phyloP scores from a whole-genome alignment of 2,797 vertebrate genomes.

The Steatocranus sp. region DNA sequence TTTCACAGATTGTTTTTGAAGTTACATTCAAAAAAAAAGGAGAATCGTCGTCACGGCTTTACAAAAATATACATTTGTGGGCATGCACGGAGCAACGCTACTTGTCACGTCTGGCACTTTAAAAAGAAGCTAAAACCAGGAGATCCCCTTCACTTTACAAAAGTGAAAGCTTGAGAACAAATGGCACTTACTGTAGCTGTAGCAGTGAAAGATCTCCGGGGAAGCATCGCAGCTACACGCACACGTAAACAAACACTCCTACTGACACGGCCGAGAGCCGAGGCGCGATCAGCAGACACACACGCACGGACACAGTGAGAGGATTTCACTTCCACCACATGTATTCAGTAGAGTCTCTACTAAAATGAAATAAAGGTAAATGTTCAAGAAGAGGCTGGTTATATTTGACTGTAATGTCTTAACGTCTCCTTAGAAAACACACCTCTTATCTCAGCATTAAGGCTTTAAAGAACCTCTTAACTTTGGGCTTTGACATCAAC shows the following conservation, averaged over 20 bases:
- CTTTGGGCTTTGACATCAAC: background rate
- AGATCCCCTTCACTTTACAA: conserved; percentile 37
- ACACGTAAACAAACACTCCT: conserved; percentile 21
- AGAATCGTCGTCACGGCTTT: conserved; percentile 38
- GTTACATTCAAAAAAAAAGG: conserved; percentile 34
- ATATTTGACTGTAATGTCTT: background rate
- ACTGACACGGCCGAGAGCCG: background rate
- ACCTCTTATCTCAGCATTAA: background rate
- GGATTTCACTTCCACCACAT: background rate
- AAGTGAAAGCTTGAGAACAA: conserved; percentile 50
- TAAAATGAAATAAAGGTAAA: background rate
- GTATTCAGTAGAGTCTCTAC: background rate
- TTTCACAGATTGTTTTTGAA: conserved; percentile 16
- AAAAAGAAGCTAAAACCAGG: conserved; percentile 39
- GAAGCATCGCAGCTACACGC: conserved; percentile 32
- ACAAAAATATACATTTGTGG: conserved; percentile 73
- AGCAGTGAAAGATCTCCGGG: conserved; percentile 29
- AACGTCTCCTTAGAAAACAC: background rate
- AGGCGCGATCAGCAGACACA: background rate
- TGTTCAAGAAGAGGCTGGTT: background rate
- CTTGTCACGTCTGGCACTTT: conserved; percentile 14
- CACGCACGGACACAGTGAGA: background rate
- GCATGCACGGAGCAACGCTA: conserved; percentile 13
- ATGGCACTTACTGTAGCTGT: conserved; percentile 54
- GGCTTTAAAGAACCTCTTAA: background rate